Conservation (phyloP, 2,113 vertebrate genomes). For the Colius striatus region DNA sequence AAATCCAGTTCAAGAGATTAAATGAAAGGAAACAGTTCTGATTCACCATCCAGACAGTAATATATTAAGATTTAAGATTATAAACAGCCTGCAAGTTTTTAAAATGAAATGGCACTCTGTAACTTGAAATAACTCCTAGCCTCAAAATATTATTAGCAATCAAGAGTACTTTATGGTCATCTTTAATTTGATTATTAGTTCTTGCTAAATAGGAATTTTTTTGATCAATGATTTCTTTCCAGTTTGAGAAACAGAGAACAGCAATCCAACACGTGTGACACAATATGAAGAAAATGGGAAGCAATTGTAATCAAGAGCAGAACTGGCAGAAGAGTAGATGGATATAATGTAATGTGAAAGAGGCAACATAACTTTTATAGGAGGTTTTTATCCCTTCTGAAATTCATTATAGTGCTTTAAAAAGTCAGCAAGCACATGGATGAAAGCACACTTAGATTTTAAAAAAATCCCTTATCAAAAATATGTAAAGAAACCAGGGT, state of each 20-base stretch:
- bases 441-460: neutral
- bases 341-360: neutral
- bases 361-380: conserved; percentile 1
- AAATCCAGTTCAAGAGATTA: neutral
- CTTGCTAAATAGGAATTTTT: neutral
- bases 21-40: neutral
- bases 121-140: neutral
- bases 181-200: conserved; percentile 3
- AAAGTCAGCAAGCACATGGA: neutral
- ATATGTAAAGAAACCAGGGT: neutral
- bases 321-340: neutral
- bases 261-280: neutral
- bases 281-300: neutral
- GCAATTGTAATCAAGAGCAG: conserved; percentile 26
- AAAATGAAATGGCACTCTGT: neutral
- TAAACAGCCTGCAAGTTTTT: neutral
- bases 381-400: neutral
- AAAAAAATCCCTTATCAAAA: neutral
- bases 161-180: neutral
- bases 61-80: neutral
- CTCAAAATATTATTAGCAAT: neutral
- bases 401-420: conserved; percentile 1
- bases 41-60: neutral
- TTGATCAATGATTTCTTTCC: neutral
- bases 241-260: neutral